Evolutionary conservation across 2,888 invertebrate genomes (phyloP).

Genomic region (Eurytoma californica): DNA sequence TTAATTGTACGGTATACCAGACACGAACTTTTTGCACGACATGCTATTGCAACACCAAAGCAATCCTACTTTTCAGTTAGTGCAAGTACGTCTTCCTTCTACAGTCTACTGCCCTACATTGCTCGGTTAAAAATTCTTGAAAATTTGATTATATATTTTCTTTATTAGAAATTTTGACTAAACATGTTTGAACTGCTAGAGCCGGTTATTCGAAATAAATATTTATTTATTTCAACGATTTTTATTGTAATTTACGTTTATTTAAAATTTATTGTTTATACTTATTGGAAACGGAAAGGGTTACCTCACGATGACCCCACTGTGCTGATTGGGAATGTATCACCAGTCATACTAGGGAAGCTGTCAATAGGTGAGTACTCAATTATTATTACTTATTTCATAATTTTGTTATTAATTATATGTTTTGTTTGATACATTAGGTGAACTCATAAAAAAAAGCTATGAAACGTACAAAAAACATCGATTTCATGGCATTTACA

Average conservation of each 20-base stretch:
- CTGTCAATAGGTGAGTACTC: conserved; percentile 4
- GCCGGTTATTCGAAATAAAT: too few species aligned
- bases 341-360: conserved; percentile 13
- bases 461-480: conserved; percentile 32
- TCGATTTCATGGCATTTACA: conserved; percentile 55
- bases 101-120: too few species aligned
- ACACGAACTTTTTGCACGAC: too few species aligned
- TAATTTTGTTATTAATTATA: neutral
- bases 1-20: too few species aligned
- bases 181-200: too few species aligned
- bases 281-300: conserved; percentile 62
- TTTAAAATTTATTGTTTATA: conserved; percentile 59
- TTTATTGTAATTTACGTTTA: conserved; percentile 59
- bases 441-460: neutral
- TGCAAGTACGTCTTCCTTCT: too few species aligned
- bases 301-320: conserved; percentile 58
- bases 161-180: too few species aligned
- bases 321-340: conserved; percentile 59
- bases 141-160: too few species aligned
- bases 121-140: too few species aligned
- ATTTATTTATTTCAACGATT: neutral
- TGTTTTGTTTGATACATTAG: neutral
- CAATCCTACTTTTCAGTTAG: too few species aligned
- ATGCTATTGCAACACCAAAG: too few species aligned
- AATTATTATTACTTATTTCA: neutral